phyloP scores from a whole-genome alignment of 2,113 vertebrate species.

The Thalassoma bifasciatum region DNA sequence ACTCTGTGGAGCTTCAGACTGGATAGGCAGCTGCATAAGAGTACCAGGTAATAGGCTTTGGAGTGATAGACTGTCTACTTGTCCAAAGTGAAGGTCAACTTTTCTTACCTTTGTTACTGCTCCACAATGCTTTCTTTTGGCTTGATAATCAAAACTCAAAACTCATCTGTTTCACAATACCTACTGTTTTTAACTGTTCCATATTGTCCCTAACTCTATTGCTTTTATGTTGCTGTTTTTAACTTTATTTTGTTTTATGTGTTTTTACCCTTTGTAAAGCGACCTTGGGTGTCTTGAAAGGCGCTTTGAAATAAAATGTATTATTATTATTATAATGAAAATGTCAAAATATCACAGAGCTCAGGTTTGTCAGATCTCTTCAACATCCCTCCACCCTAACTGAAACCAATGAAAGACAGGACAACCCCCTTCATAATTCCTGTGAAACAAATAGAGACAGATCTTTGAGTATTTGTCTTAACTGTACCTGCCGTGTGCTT shows the following conservation, averaged over 20 bases:
- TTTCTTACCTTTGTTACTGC: slow-evolving; percentile 27
- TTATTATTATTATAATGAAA: too few relatives aligned
- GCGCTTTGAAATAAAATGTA: too few relatives aligned
- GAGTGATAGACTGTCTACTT: slow-evolving; percentile 26
- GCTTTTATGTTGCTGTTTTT: too few relatives aligned
- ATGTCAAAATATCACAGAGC: not conserved
- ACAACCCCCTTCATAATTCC: not conserved
- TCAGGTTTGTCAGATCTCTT: not conserved
- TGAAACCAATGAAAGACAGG: not conserved
- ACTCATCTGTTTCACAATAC: too few relatives aligned
- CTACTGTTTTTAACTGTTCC: too few relatives aligned
- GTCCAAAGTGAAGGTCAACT: slow-evolving; percentile 52
- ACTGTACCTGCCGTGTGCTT: slow-evolving; percentile 87
- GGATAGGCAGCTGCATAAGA: slow-evolving; percentile 26
- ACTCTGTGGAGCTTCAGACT: slow-evolving; percentile 35
- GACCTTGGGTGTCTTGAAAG: too few relatives aligned
- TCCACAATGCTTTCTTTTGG: not conserved
- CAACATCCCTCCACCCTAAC: slow-evolving; percentile 2
- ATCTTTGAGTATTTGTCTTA: not conserved
- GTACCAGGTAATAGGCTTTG: slow-evolving; percentile 43
- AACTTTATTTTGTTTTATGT: too few relatives aligned
- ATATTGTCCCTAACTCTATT: too few relatives aligned
- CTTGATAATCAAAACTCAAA: too few relatives aligned
- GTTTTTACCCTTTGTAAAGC: too few relatives aligned
- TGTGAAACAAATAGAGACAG: not conserved